Evolutionary conservation across 2,113 vertebrate species (phyloP).

Genomic region (Jacana jacana): DNA sequence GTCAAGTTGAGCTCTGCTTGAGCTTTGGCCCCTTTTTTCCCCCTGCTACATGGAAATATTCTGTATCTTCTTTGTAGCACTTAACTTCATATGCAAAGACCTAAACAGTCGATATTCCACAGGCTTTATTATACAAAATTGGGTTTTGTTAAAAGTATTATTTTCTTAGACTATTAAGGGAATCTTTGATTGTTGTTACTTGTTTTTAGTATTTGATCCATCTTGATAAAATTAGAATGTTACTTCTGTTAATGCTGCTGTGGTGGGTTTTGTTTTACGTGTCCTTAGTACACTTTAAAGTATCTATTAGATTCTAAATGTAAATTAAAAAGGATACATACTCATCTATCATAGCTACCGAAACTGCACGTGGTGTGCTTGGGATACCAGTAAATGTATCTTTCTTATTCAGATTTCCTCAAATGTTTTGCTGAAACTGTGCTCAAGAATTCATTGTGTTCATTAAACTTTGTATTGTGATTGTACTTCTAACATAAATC

Average conservation of each 20-base stretch:
- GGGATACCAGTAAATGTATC: neutral
- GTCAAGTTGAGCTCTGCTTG: no score
- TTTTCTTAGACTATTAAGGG: neutral
- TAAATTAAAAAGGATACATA: neutral
- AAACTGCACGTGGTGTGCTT: neutral
- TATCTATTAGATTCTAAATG: constrained; percentile 4
- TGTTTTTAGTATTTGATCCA: neutral
- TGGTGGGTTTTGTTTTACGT: neutral
- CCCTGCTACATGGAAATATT: neutral
- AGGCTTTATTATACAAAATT: neutral
- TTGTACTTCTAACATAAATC: constrained; percentile 2
- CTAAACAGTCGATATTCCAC: neutral
- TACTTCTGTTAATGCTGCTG: neutral
- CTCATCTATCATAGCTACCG: neutral
- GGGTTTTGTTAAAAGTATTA: neutral
- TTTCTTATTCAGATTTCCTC: neutral
- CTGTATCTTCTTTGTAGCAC: neutral
- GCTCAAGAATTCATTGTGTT: neutral
- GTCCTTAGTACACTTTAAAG: neutral
- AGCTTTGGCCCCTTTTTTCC: no score
- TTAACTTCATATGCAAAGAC: neutral
- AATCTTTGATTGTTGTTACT: neutral
- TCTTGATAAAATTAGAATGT: neutral
- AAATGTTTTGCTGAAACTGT: neutral
- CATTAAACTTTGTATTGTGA: neutral